Base-by-base conservation (phyloP, 2,113 vertebrate species). In the Geococcyx californianus region DNA sequence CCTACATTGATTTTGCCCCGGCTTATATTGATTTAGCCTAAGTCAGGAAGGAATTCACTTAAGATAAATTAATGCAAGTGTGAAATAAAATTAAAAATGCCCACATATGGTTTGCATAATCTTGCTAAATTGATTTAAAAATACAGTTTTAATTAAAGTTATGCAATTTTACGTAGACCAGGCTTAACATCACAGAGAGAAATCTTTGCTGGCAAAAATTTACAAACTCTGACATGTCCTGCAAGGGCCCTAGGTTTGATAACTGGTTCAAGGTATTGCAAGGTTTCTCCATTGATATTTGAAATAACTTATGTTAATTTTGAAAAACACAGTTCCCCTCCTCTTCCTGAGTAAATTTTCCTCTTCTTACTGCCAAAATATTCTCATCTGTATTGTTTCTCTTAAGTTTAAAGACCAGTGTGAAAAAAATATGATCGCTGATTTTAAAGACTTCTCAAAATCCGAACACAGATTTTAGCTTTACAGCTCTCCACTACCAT, bases 21-120 rank as follows among this genome's bases (percentile, higher is more conserved):
- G 75, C 72, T 97, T 95, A 40, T 95, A 97, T 96, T 93, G 96
- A 97, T 97, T 95, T 64, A 94, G 79, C 76, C 80, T 91, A 97
- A 97, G 94, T 94, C 90, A 97, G 90, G 95, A 94, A 97, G 95
- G 96, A 96, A 97, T 97, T 96, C 95, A 89, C 96, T 96, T 96
- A 94, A 95, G 93, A 96, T 89, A 91, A 97, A 97, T 95, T 97
- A 95, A 96, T 95, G 89, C 52, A 92, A 84, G 91, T 47, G 80
- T 89, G 80, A 95, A 96, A 94, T 92, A 93, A 94, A 95, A 90
- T 87, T 83, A 80, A 78, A 95, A 93, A 86, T 84, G 79, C 75
- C 91, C 91, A 75, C 91, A 80, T 36, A 96, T 62, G 82, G 69
- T 96, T 93, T 95, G 55, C 84, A 92, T 78, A 70, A 79, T 47